Evolutionary conservation across 2,797 vertebrate species (phyloP), one percentile per base, ranked within the genome.

Genomic region (Sebastes kiyomatsui): DNA sequence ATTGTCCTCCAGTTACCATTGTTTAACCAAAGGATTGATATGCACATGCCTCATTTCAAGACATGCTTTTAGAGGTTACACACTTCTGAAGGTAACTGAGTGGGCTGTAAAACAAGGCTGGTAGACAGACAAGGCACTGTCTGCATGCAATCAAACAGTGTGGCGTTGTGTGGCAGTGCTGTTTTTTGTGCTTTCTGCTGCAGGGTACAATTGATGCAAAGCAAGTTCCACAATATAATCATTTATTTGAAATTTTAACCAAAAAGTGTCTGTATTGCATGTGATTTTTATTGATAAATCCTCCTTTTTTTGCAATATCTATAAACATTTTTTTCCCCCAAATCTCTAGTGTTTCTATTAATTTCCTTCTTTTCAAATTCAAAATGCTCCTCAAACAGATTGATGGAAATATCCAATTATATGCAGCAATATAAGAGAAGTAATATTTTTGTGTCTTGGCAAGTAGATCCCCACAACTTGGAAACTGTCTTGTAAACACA

Each of bases 141-240:
- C 52, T 30, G 25, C 54, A 56, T 27, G 28, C 52, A 69, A 18
- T 1, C n/a, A 38, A 38, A 38, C 13, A 38, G 35, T 38, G 38
- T 1, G 6, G 13, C 6, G 14, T 42, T 3, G 2, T 3, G 2
- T 38, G 35, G 38, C 14, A 3, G 16, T 46, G 0, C 16, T 46
- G 14, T 1, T 42, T 42, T 42, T 42, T 42, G 38, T 42, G 38
- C 38, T 42, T 30, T 10, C 13, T 61, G 20, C 20, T 30, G 35
- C 25, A 61, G 27, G 58, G 54, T 64, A 61, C 22, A 13, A 64
- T 64, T 6, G 8, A 61, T 61, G 20, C 13, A 72, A 52, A 61
- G 27, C 27, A 61, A 27, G 27, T 23, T 32, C 13, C 23, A 27
- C 16, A 33, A 32, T 46, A 46, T 46, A 3, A 46, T 46, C 6